Evolutionary conservation across 2,888 invertebrate genomes (phyloP).

Genomic region (Rhagonycha fulva): DNA sequence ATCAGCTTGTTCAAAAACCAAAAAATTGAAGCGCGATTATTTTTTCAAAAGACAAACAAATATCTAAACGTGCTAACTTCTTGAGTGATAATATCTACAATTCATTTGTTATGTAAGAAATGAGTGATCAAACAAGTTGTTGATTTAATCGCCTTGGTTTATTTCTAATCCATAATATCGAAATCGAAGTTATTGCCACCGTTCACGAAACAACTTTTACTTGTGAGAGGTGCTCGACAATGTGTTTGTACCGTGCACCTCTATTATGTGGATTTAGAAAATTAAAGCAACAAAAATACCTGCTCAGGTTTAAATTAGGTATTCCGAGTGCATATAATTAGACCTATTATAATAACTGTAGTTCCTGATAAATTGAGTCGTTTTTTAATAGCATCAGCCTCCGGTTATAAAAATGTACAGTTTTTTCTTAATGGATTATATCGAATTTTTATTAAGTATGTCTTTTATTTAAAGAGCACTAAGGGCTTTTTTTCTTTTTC

Average conservation of each 20-base stretch:
- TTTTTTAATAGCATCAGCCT: background rate
- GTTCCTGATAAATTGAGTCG: background rate
- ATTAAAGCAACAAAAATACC: background rate
- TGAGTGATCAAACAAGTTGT: background rate
- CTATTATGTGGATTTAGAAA: background rate
- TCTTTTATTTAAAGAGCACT: background rate
- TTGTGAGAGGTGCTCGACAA: conserved; percentile 24
- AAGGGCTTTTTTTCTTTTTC: too few relatives aligned
- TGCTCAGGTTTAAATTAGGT: background rate
- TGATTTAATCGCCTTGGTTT: background rate
- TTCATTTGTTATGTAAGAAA: background rate
- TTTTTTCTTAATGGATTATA: too few relatives aligned
- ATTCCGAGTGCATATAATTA: background rate
- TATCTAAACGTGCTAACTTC: background rate
- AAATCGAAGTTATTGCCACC: conserved; percentile 17
- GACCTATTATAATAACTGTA: background rate
- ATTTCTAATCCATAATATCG: conserved; percentile 12
- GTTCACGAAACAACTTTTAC: conserved; percentile 28
- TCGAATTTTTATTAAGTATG: background rate
- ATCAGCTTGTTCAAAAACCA: conserved; percentile 2
- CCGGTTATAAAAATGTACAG: background rate
- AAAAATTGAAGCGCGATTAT: background rate
- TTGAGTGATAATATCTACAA: background rate
- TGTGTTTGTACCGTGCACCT: background rate
- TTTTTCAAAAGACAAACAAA: background rate